phyloP scores from a whole-genome alignment of 2,113 vertebrate species.

The Ictalurus furcatus region DNA sequence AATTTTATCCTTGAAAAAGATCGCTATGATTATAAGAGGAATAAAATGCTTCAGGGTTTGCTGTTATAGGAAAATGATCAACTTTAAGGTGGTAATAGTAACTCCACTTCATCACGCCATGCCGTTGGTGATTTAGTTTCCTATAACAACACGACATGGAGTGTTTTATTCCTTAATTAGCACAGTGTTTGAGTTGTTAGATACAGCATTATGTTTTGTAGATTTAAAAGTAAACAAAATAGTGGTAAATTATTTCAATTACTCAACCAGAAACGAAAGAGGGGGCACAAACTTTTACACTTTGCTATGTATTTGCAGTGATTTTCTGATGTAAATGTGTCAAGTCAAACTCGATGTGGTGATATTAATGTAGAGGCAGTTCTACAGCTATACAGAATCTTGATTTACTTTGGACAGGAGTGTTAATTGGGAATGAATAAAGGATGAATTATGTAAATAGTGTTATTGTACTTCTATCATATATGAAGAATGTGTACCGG shows the following conservation, averaged over 20 bases:
- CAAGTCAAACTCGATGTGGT: neutral
- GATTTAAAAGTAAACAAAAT: neutral
- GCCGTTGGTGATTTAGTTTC: neutral
- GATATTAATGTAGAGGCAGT: neutral
- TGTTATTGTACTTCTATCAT: neutral
- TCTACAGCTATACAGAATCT: neutral
- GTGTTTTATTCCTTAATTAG: neutral
- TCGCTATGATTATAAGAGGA: neutral
- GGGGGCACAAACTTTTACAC: neutral
- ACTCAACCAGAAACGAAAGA: neutral
- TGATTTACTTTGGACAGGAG: neutral
- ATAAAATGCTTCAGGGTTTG: neutral
- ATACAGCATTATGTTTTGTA: neutral
- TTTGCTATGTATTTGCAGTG: no score
- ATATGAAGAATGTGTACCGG: no score
- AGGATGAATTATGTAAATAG: neutral
- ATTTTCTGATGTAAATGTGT: neutral
- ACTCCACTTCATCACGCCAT: neutral
- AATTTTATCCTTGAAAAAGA: neutral
- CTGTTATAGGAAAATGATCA: neutral
- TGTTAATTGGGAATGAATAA: neutral
- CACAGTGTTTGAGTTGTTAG: neutral
- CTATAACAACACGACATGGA: neutral
- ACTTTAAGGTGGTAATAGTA: neutral
- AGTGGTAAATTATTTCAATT: neutral